Evolutionary conservation across 2,113 vertebrate genomes (phyloP).

Genomic region (Anguilla rostrata): DNA sequence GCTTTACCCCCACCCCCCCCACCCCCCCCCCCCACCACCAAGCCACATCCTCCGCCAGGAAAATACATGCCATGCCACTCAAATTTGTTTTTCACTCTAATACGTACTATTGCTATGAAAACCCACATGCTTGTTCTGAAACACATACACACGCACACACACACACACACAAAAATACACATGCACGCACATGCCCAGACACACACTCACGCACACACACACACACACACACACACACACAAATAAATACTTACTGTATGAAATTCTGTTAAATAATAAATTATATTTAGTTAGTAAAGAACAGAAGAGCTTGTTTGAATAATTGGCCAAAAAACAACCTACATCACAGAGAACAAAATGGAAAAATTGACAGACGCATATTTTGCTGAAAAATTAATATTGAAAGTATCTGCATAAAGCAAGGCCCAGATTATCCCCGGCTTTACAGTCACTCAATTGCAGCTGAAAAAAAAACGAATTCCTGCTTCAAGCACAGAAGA

Average conservation of each 20-base stretch:
- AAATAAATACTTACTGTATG: too few species aligned
- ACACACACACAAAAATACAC: too few species aligned
- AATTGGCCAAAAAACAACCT: neutral
- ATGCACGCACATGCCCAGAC: too few species aligned
- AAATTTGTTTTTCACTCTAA: neutral
- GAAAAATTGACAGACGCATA: neutral
- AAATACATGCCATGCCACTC: slow-evolving; percentile 1
- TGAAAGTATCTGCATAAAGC: neutral
- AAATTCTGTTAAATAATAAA: too few species aligned
- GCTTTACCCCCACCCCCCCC: neutral
- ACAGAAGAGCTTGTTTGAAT: neutral
- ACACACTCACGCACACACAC: too few species aligned
- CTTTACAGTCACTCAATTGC: neutral
- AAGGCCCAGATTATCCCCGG: neutral
- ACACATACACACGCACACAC: neutral
- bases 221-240: too few species aligned
- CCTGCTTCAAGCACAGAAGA: neutral
- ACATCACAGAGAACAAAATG: neutral
- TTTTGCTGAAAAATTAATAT: neutral
- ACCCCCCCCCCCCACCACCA: neutral
- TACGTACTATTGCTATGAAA: neutral
- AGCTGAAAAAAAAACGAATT: neutral
- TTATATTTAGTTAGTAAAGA: too few species aligned
- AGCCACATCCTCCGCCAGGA: neutral
- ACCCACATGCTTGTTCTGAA: neutral